These are phyloP conservation scores for Nyctibius grandis DNA, from an alignment of 2,797 vertebrate genomes.

Conservation along the genomic window DNA sequence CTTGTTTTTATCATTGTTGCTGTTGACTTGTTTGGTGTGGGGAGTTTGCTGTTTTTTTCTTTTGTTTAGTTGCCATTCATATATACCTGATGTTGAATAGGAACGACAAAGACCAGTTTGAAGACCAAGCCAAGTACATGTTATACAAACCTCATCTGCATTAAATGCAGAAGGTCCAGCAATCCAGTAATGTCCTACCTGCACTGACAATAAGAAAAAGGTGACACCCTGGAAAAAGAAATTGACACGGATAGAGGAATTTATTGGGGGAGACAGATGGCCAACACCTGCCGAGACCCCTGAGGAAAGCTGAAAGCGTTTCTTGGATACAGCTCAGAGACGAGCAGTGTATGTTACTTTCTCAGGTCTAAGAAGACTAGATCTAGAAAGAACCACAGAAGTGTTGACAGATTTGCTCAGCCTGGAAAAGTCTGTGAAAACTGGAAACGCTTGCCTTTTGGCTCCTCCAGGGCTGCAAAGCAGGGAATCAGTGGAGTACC, in stretches of 20 bases:
- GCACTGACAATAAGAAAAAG: neutral
- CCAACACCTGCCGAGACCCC: neutral
- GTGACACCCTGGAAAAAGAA: neutral
- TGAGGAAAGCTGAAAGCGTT: neutral
- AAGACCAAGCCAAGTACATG: neutral
- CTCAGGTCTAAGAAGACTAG: neutral
- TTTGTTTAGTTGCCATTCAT: neutral
- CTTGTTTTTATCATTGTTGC: neutral
- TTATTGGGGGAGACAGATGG: neutral
- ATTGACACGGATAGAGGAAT: neutral
- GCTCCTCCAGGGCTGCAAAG: neutral
- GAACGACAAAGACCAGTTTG: neutral
- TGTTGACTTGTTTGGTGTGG: neutral
- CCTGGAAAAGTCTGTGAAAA: neutral
- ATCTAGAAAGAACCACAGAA: neutral
- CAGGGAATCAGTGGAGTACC: neutral
- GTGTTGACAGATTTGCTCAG: neutral
- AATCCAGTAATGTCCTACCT: neutral
- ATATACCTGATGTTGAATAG: neutral
- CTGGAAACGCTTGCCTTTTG: neutral
- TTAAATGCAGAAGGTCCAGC: neutral
- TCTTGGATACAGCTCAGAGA: neutral
- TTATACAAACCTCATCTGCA: neutral
- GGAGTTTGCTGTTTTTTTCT: accelerated
- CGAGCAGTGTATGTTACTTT: neutral